Evolutionary conservation across 2,797 vertebrate species (phyloP), one percentile per base, ranked within the genome.

Genomic region (Merluccius polli): DNA sequence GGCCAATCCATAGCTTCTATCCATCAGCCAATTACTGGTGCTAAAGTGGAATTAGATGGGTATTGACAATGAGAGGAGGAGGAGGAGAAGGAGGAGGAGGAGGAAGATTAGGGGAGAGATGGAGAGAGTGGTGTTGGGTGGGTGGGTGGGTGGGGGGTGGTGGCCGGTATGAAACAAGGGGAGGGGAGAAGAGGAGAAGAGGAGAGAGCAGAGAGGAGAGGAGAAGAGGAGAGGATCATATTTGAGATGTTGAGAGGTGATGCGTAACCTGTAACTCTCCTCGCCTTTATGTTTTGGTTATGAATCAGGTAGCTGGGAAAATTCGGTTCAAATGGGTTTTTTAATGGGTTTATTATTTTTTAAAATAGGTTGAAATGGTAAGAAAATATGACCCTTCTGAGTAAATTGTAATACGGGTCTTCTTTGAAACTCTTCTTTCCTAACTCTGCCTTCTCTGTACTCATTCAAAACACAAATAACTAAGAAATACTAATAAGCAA

Each of bases 1-100:
- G 96, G 96, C 95, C 97, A 98, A 99, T 99, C 97, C 96, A 98
- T 98, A 98, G 96, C 97, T 95, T 96, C 95, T 97, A 97, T 97
- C 97, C 96, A 98, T 98, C 97, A 97, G 96, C 96, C 98, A 98
- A 99, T 99, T 99, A 98, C 96, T 96, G 96, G 95, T 96, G 97
- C 97, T 98, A 98, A 97, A 97, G 96, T 97, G 95, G 96, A 98
- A 98, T 98, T 98, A 99, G 97, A 98, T 97, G 95, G 95, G 94
- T 98, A 98, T 98, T 98, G 98, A 98, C 97, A 98, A 96, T 95
- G 93, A 92, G 93, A 93, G 93, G 93, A 94, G 94, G 94, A 89
- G 93, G 91, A 92, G 85, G 92, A 95, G 85, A 92, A 95, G 90
- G 84, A 86, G 93, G 91, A 92, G 85, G 92, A 95, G 91, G 87